A percentile compares a stretch with the other conserved stretches of the same genome.
These are phyloP conservation scores for Drosophila santomea DNA, from an alignment of 1,140 invertebrate species.

Conservation along the genomic window DNA sequence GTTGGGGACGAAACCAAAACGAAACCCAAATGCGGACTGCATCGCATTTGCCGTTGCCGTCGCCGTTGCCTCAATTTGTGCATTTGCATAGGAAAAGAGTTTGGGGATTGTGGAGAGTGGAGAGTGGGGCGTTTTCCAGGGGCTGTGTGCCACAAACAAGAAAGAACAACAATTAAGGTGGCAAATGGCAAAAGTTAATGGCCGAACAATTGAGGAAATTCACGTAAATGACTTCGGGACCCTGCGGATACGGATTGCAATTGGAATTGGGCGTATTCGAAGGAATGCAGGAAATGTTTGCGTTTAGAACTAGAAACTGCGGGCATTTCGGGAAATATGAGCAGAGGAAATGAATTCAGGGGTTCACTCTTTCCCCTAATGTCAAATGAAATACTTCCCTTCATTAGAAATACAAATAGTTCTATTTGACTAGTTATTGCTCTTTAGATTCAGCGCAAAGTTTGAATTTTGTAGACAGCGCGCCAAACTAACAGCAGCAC, in stretches of 20 bases:
- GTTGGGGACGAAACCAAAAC: constrained; percentile 15
- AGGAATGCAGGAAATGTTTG: constrained; percentile 34
- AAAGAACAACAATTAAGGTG: constrained; percentile 68
- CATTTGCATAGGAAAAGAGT: constrained; percentile 63
- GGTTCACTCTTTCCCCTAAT: no score
- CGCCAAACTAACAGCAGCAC: not conserved
- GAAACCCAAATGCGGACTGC: constrained; percentile 35
- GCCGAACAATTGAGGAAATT: constrained; percentile 61
- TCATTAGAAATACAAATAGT: no score
- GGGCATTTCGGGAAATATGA: constrained; percentile 30
- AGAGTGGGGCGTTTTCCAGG: not conserved
- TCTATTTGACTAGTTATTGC: no score
- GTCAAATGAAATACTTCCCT: no score
- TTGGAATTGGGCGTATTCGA: constrained; percentile 12
- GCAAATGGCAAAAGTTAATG: constrained; percentile 70
- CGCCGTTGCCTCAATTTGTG: constrained; percentile 71
- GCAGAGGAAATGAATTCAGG: constrained; percentile 22
- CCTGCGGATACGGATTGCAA: constrained; percentile 11
- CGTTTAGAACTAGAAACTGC: constrained; percentile 16
- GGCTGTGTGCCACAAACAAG: constrained; percentile 40
- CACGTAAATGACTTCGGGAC: constrained; percentile 23
- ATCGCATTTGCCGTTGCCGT: constrained; percentile 57
- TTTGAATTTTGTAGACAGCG: not conserved
- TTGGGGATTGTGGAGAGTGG: not conserved
- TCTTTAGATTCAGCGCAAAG: no score